phyloP scores from a whole-genome alignment of 2,113 vertebrate species.

The Chaenogobius annularis region DNA sequence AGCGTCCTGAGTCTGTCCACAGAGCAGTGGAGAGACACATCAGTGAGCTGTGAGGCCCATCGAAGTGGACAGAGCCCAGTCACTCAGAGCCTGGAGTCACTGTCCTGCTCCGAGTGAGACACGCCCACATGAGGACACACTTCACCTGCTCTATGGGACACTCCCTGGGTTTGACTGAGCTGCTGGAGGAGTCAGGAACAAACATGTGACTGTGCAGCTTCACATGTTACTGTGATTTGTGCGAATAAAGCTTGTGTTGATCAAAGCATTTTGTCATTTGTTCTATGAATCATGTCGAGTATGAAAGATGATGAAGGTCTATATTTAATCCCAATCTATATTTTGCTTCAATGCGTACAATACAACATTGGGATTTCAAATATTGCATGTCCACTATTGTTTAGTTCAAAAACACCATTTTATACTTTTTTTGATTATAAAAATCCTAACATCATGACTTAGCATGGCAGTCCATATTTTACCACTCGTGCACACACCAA shows the following conservation, averaged over 20 bases:
- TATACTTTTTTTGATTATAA: too few relatives aligned
- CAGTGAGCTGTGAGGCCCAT: slow-evolving; percentile 59
- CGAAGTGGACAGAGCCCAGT: slow-evolving; percentile 38
- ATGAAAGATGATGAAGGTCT: too few relatives aligned
- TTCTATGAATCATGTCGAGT: too few relatives aligned
- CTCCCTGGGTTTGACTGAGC: slow-evolving; percentile 2
- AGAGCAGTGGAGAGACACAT: slow-evolving; percentile 39
- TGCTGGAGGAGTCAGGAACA: background rate
- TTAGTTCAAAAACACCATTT: too few relatives aligned
- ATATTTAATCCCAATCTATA: too few relatives aligned
- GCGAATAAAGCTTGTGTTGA: slow-evolving; percentile 4
- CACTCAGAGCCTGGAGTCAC: slow-evolving; percentile 49
- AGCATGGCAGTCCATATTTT: too few relatives aligned
- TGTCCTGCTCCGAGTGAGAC: slow-evolving; percentile 44
- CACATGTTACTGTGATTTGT: background rate
- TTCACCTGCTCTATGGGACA: slow-evolving; percentile 3
- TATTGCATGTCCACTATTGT: too few relatives aligned
- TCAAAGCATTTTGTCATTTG: background rate
- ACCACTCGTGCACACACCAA: too few relatives aligned
- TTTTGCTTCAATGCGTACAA: too few relatives aligned
- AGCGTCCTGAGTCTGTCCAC: slow-evolving; percentile 54
- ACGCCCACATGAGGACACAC: background rate
- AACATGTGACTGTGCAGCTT: background rate
- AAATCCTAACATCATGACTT: too few relatives aligned
- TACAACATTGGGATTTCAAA: too few relatives aligned